These are phyloP conservation scores for Platycheirus rosarum DNA, from an alignment of 2,888 invertebrate species.

Conservation along the genomic window DNA sequence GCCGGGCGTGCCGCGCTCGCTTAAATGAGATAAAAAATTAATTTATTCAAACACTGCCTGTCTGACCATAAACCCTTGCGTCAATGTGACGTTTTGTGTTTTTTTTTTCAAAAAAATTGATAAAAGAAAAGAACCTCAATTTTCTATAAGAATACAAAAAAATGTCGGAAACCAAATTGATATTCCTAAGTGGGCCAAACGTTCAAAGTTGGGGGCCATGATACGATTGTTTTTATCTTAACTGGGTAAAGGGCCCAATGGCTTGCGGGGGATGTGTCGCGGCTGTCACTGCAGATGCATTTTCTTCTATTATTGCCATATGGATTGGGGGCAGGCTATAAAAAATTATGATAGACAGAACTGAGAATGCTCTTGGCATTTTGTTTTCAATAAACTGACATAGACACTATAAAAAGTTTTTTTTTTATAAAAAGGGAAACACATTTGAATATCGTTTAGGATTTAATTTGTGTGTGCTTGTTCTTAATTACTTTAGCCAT, in stretches of 20 bases:
- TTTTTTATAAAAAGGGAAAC: slow-evolving; percentile 24
- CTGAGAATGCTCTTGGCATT: slow-evolving; percentile 27
- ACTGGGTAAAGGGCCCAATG: background rate
- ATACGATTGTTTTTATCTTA: slow-evolving; percentile 49
- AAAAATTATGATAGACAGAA: background rate
- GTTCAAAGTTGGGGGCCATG: slow-evolving; percentile 67
- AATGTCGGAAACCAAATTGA: slow-evolving; percentile 35
- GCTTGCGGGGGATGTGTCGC: background rate
- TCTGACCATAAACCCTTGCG: slow-evolving; percentile 51
- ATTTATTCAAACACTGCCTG: slow-evolving; percentile 54
- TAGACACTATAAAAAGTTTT: slow-evolving; percentile 19
- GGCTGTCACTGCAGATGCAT: slow-evolving; percentile 42
- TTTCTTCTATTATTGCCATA: slow-evolving; percentile 23
- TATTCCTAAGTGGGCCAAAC: slow-evolving; percentile 63
- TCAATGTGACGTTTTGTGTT: slow-evolving; percentile 45
- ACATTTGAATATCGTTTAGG: slow-evolving; percentile 60
- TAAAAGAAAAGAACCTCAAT: slow-evolving; percentile 35
- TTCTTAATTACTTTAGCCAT: slow-evolving; percentile 46
- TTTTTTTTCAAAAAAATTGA: slow-evolving; percentile 47
- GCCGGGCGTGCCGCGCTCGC: slow-evolving; percentile 19
- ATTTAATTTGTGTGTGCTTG: slow-evolving; percentile 36
- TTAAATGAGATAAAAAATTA: slow-evolving; percentile 52
- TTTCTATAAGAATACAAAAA: background rate
- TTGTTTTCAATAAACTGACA: slow-evolving; percentile 36
- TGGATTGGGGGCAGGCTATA: slow-evolving; percentile 45